Evolutionary conservation across 1,140 invertebrate species (phyloP).

Genomic region (Glossosoma conforme): DNA sequence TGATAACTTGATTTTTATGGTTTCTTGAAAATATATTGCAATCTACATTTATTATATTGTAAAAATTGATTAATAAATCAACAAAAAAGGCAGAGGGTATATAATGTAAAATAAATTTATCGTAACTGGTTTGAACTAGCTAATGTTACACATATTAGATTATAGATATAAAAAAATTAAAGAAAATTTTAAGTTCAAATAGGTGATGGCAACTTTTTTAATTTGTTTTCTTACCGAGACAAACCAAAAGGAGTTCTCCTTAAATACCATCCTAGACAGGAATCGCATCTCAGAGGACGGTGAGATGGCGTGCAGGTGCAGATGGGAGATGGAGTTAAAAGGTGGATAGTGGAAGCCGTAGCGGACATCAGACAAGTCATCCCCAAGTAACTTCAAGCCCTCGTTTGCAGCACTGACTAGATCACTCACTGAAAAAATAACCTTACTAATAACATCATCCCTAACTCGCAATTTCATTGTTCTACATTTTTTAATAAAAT

Average conservation of each 20-base stretch:
- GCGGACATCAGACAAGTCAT: slow-evolving; percentile 53
- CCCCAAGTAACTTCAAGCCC: slow-evolving; percentile 37
- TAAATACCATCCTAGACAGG: slow-evolving; percentile 64
- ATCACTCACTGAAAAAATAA: slow-evolving; percentile 53
- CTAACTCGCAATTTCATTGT: neutral
- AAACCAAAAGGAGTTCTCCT: slow-evolving; percentile 76
- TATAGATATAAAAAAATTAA: neutral
- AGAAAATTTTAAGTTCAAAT: neutral
- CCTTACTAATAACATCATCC: neutral
- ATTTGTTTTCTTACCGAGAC: slow-evolving; percentile 66
- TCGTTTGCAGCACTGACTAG: slow-evolving; percentile 55
- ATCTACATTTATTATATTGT: too few species aligned
- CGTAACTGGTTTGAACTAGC: too few species aligned
- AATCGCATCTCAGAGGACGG: slow-evolving; percentile 73
- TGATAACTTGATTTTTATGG: too few species aligned
- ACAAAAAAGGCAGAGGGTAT: too few species aligned
- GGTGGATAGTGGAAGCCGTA: slow-evolving; percentile 91
- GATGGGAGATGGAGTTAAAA: slow-evolving; percentile 75
- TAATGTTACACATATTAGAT: too few species aligned
- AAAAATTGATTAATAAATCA: too few species aligned
- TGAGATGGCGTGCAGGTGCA: slow-evolving; percentile 84
- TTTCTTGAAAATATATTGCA: too few species aligned
- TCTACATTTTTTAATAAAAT: neutral
- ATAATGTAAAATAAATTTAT: too few species aligned
- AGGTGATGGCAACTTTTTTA: neutral